Percentiles rank a stretch among this genome's conserved stretches.
phyloP scores from a whole-genome alignment of 2,113 vertebrate genomes.

The Hemiprocne comata region DNA sequence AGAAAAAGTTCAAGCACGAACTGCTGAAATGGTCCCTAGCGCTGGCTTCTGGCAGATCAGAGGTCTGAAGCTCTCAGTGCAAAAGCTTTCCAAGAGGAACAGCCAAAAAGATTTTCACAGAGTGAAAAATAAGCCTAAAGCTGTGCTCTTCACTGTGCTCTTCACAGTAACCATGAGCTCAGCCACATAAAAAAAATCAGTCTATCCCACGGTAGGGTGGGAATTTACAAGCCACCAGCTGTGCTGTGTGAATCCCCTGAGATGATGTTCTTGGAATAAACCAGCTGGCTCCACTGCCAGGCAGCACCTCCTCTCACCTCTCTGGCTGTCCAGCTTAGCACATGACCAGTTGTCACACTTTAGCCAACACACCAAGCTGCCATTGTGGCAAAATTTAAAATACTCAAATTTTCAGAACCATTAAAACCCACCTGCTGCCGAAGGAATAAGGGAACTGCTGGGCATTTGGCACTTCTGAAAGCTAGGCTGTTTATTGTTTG shows the following conservation, averaged over 20 bases:
- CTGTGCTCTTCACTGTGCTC: background rate
- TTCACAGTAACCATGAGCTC: background rate
- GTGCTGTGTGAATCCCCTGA: background rate
- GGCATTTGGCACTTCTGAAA: background rate
- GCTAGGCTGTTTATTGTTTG: background rate
- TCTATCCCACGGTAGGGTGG: background rate
- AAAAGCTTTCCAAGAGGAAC: background rate
- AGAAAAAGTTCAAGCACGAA: background rate
- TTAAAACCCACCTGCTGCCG: background rate
- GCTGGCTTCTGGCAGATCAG: background rate
- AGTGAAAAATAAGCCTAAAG: background rate
- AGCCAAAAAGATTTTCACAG: background rate
- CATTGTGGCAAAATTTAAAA: background rate
- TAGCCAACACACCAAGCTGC: background rate
- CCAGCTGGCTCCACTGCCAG: background rate
- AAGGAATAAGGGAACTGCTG: background rate
- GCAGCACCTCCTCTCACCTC: background rate
- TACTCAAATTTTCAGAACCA: background rate
- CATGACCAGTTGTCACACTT: background rate
- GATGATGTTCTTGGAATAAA: background rate
- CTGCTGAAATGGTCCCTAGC: background rate
- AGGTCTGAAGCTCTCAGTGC: background rate
- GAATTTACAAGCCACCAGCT: background rate
- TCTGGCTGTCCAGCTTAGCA: background rate
- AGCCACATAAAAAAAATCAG: background rate